Conservation (phyloP, 2,797 vertebrate genomes). For the Buphagus erythrorhynchus region DNA sequence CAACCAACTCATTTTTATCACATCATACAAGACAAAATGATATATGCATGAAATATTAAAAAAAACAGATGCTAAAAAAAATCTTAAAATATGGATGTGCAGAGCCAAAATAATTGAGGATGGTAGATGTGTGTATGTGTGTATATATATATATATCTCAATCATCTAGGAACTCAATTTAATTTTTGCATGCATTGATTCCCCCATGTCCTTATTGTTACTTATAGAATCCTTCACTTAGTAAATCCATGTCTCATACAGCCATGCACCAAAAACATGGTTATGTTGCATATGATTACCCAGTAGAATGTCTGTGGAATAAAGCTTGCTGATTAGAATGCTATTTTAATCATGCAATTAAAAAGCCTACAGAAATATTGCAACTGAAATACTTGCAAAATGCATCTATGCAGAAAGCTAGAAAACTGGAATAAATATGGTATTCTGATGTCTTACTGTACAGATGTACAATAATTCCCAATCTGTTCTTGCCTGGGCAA, state of each 20-base stretch:
- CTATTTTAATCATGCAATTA: background rate
- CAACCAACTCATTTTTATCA: background rate
- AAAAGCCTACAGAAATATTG: background rate
- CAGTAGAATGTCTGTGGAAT: background rate
- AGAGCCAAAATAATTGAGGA: background rate
- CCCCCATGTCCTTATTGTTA: background rate
- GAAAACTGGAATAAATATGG: background rate
- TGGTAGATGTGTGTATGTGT: rapidly evolving
- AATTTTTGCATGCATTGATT: background rate
- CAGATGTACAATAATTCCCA: background rate
- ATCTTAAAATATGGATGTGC: background rate
- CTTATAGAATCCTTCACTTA: background rate
- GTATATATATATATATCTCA: background rate
- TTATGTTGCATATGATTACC: background rate
- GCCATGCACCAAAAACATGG: background rate
- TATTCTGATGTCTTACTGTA: background rate
- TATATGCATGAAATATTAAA: background rate
- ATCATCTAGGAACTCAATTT: background rate
- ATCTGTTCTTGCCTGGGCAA: constrained; percentile 24
- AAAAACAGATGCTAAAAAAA: background rate
- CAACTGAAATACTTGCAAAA: background rate
- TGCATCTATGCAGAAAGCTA: background rate
- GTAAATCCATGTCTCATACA: background rate
- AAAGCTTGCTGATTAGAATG: background rate
- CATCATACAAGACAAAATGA: background rate